A percentile compares a stretch with the other conserved stretches of the same genome.
phyloP scores from a whole-genome alignment of 2,888 invertebrate species.

The Dasysyrphus tricinctus region DNA sequence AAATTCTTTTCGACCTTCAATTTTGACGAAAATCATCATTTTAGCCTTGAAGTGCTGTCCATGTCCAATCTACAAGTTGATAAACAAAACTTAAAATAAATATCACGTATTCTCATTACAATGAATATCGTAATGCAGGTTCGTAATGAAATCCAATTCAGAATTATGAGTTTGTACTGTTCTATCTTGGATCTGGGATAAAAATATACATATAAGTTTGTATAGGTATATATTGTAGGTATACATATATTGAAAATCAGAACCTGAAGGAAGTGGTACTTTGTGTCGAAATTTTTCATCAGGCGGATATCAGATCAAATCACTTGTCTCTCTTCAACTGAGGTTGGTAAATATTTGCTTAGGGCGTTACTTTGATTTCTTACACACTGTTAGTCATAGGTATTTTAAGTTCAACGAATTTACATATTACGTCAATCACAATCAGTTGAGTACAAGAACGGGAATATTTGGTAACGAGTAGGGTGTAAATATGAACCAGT shows the following conservation, averaged over 20 bases:
- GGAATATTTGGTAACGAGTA: conserved; percentile 1
- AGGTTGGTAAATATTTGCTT: conserved; percentile 68
- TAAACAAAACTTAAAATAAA: conserved; percentile 43
- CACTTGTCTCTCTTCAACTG: conserved; percentile 53
- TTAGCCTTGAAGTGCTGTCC: background rate
- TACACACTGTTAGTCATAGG: conserved; percentile 41
- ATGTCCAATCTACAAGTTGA: background rate
- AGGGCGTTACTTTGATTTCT: conserved; percentile 65
- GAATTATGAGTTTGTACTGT: conserved; percentile 69
- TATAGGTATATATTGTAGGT: no score
- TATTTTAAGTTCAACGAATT: conserved; percentile 54
- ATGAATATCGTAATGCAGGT: conserved; percentile 48
- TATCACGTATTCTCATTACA: conserved; percentile 65
- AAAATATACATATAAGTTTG: conserved; percentile 35
- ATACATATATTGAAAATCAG: conserved; percentile 38
- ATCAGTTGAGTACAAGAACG: conserved; percentile 38
- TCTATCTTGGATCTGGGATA: conserved; percentile 66
- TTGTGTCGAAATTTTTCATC: conserved; percentile 38
- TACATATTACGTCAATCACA: conserved; percentile 58
- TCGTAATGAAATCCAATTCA: conserved; percentile 67
- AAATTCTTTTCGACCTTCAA: background rate
- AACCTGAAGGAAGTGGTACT: conserved; percentile 41
- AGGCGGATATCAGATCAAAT: conserved; percentile 62
- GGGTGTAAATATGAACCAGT: conserved; percentile 13
- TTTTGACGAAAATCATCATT: background rate